Evolutionary conservation across 2,113 vertebrate species (phyloP).

Genomic region (Chelonoidis abingdonii): DNA sequence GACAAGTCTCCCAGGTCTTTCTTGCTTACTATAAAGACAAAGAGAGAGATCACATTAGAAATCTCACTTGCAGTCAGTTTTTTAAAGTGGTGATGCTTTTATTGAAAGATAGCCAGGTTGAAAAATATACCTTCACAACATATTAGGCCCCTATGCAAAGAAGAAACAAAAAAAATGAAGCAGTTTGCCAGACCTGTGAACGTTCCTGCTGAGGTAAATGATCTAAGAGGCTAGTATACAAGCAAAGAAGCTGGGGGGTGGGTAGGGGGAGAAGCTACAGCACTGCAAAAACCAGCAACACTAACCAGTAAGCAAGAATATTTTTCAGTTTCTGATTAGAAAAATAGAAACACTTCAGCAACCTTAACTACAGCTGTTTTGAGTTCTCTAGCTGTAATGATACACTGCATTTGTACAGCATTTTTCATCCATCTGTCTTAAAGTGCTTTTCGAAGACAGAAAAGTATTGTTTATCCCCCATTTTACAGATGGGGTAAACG

Average conservation of each 20-base stretch:
- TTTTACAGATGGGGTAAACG: background rate
- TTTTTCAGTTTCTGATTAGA: background rate
- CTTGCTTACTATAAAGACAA: conserved; percentile 50
- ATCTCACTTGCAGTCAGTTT: background rate
- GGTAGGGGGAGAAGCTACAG: fast-evolving
- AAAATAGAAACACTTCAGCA: background rate
- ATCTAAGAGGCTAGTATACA: background rate
- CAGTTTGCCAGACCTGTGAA: background rate
- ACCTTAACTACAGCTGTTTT: background rate
- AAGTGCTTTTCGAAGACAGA: background rate
- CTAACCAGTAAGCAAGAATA: background rate
- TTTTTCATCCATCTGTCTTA: background rate
- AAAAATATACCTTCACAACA: background rate
- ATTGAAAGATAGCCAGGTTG: background rate
- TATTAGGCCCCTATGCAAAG: background rate
- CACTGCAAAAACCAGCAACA: background rate
- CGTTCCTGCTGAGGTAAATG: background rate
- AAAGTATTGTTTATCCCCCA: background rate
- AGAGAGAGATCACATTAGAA: conserved; percentile 20
- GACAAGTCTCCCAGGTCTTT: background rate
- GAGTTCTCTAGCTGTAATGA: background rate
- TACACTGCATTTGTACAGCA: background rate
- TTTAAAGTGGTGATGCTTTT: background rate
- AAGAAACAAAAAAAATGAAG: background rate
- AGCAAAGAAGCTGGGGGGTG: background rate